Conservation (phyloP, 1,140 invertebrate genomes). For the Muscidifurax raptorellus region DNA sequence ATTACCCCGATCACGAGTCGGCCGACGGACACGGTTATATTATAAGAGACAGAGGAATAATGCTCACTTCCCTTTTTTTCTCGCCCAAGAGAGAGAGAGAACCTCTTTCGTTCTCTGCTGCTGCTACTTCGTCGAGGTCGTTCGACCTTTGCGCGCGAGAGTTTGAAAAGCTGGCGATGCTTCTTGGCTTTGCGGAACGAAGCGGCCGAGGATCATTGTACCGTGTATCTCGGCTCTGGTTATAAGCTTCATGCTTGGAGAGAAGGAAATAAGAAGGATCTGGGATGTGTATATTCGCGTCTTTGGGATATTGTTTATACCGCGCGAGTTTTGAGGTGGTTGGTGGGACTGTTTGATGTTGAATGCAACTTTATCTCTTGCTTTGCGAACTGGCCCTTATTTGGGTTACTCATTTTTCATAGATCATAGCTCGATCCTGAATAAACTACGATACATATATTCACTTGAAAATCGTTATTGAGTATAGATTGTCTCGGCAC, state of each 20-base stretch:
- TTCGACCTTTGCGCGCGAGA: slow-evolving; percentile 21
- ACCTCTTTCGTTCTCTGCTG: slow-evolving; percentile 19
- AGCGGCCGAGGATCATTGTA: background rate
- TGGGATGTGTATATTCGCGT: background rate
- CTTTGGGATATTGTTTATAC: background rate
- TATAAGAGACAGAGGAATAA: slow-evolving; percentile 73
- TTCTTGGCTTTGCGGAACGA: slow-evolving; percentile 25
- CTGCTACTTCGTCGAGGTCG: slow-evolving; percentile 50
- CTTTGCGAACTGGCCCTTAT: no score
- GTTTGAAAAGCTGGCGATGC: background rate
- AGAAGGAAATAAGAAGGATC: background rate
- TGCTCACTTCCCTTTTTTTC: slow-evolving; percentile 67
- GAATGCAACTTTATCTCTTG: no score
- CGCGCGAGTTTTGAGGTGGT: no score
- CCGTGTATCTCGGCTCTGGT: background rate
- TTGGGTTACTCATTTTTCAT: no score
- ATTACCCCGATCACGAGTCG: slow-evolving; percentile 75
- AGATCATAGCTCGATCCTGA: no score
- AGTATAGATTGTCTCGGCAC: no score
- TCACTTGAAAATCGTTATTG: no score
- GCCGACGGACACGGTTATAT: slow-evolving; percentile 71
- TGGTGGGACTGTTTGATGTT: no score
- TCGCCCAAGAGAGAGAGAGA: slow-evolving; percentile 44
- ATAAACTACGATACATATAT: no score
- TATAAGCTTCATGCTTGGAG: background rate